These are phyloP conservation scores for Lycaena phlaeas DNA, from an alignment of 2,888 invertebrate species.

Conservation along the genomic window DNA sequence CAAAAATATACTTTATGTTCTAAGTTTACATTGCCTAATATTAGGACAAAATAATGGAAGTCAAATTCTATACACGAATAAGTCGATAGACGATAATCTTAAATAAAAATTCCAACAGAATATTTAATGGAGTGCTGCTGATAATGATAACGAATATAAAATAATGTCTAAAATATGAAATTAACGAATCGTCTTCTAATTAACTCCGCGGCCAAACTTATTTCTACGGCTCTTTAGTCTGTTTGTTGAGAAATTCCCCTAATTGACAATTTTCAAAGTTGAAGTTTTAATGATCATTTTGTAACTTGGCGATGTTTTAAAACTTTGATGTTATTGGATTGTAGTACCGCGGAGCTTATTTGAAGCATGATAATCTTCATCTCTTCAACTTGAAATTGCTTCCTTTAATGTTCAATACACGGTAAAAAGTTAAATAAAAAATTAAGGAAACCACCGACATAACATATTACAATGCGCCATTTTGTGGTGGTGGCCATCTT, in stretches of 20 bases:
- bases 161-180: slow-evolving; percentile 4
- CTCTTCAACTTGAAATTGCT: slow-evolving; percentile 4
- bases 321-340: slow-evolving; percentile 31
- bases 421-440: no score
- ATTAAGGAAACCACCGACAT: no score
- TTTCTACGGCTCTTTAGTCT: slow-evolving; percentile 19
- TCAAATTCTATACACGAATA: no score
- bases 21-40: no score
- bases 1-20: no score
- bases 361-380: slow-evolving; percentile 4
- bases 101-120: no score
- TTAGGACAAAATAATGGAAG: no score
- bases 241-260: slow-evolving; percentile 26
- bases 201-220: slow-evolving; percentile 3
- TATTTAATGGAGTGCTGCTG: no score
- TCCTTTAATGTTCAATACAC: slow-evolving; percentile 1
- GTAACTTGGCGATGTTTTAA: slow-evolving; percentile 27
- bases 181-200: slow-evolving; percentile 1
- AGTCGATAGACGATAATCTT: no score
- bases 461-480: no score
- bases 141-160: not conserved
- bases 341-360: slow-evolving; percentile 22
- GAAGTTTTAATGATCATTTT: slow-evolving; percentile 36
- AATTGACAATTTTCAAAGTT: slow-evolving; percentile 32
- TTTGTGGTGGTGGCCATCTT: no score